Base-by-base conservation (phyloP, 2,888 invertebrate genomes). In the Eupithecia inturbata region DNA sequence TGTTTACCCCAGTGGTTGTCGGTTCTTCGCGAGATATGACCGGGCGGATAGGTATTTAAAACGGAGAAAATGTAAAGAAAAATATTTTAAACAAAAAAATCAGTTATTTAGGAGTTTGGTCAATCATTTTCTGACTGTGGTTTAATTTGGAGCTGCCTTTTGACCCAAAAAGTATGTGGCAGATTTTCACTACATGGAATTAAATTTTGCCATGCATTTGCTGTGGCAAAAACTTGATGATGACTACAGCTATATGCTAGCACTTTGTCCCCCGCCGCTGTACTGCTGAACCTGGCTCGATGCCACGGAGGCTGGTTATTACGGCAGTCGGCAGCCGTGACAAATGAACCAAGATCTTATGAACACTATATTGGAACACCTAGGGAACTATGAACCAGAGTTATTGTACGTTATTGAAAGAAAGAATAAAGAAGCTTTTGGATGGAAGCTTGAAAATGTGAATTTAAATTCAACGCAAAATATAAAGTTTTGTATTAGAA, bases 281-380 rank as follows among this genome's bases (percentile, higher is more conserved):
- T 80, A 83, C 82, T 82, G 83, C 84, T 81, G 80, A 84, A 82
- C 82, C 91, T 93, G 93, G 93, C 91, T 83, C 82, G 73, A 78
- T 91, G 92, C 93, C 93, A 92, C 84, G 85, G 83, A 78, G 79
- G 84, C 88, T 82, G 89, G 91, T 91, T 92, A 92, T 92, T 92
- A 92, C 88, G 85, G 85, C 88, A 84, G 86, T 89, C 90, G 89
- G 90, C 91, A 88, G 86, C 86, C 86, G 80, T 92, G 93, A 93
- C 92, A 92, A 93, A 93, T 93, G 92, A 93, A 92, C 91, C 89
- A 84, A 84, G 85, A 79, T 85, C 87, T 90, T 91, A 92, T 92
- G 91, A 92, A 88, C 86, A 67, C 72, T 68, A 82, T 83, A 81
- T 84, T 69, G 72, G 69, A 75, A 70, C 72, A 72, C 72, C 72